Conservation (phyloP, 2,888 invertebrate species). For the Masnerella sp. region DNA sequence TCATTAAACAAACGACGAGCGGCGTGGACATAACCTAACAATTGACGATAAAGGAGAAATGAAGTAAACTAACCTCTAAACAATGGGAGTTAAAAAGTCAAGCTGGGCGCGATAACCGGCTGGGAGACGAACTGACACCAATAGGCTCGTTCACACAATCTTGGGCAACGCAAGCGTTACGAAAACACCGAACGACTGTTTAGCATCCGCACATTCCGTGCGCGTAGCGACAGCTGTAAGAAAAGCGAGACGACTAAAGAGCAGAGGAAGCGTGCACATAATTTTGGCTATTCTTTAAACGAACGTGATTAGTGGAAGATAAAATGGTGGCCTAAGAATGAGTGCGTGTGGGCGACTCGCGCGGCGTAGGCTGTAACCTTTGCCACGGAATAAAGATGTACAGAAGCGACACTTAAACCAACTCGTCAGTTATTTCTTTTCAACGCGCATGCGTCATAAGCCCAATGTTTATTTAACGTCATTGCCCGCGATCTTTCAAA, state of each 20-base stretch:
- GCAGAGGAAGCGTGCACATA: conserved; percentile 21
- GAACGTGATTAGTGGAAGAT: conserved; percentile 47
- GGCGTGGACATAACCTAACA: too few species aligned
- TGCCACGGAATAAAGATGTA: conserved; percentile 42
- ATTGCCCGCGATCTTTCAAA: too few species aligned
- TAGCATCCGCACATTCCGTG: conserved; percentile 8
- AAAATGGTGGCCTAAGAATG: conserved; percentile 47
- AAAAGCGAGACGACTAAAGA: conserved; percentile 26
- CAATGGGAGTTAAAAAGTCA: not conserved
- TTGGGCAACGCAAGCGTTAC: conserved; percentile 11
- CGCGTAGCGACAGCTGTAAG: conserved; percentile 22
- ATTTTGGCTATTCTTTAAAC: conserved; percentile 51
- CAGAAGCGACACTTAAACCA: conserved; percentile 41
- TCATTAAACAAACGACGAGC: too few species aligned
- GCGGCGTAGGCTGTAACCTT: conserved; percentile 48
- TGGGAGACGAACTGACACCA: not conserved
- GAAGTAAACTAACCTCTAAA: conserved; percentile 11
- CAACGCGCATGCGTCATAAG: conserved; percentile 23
- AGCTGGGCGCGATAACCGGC: not conserved
- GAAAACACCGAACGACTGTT: not conserved
- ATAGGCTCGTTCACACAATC: conserved; percentile 4
- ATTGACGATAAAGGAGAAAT: too few species aligned
- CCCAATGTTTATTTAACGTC: conserved; percentile 21
- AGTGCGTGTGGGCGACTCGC: conserved; percentile 43
- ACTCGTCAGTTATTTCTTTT: conserved; percentile 21